phyloP scores from a whole-genome alignment of 2,797 vertebrate species.

The Ambastaia sidthimunki region DNA sequence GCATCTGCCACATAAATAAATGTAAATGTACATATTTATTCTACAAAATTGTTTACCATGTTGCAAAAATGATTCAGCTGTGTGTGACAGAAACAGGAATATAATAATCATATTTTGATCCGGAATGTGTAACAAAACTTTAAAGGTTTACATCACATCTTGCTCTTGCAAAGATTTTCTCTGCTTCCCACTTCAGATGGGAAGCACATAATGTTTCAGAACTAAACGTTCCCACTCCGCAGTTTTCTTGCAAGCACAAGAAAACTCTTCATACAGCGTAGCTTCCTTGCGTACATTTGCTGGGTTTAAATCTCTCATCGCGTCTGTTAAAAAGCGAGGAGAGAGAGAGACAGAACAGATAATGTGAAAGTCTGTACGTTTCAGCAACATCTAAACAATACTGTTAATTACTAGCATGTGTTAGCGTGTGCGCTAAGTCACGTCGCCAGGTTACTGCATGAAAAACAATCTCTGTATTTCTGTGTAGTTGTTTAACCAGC shows the following conservation, averaged over 20 bases:
- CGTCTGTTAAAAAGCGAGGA: neutral
- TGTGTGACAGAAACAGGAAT: neutral
- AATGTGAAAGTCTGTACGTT: neutral
- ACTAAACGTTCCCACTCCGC: constrained; percentile 26
- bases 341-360: neutral
- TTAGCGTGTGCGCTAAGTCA: neutral
- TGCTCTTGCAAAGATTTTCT: constrained; percentile 12
- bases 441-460: neutral
- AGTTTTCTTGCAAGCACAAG: constrained; percentile 2
- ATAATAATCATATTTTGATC: neutral
- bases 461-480: neutral
- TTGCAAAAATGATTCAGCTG: neutral
- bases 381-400: constrained; percentile 14
- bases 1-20: too few relatives aligned
- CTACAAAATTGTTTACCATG: neutral
- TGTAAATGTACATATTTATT: neutral
- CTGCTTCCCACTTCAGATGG: constrained; percentile 4
- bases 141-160: constrained; percentile 23
- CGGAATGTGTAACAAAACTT: constrained; percentile 4
- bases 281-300: neutral
- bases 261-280: constrained; percentile 12
- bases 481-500: neutral
- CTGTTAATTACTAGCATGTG: neutral
- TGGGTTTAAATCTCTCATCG: neutral
- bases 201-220: neutral